Evolutionary conservation across 2,797 vertebrate genomes (phyloP).

Genomic region (Iguana delicatissima): DNA sequence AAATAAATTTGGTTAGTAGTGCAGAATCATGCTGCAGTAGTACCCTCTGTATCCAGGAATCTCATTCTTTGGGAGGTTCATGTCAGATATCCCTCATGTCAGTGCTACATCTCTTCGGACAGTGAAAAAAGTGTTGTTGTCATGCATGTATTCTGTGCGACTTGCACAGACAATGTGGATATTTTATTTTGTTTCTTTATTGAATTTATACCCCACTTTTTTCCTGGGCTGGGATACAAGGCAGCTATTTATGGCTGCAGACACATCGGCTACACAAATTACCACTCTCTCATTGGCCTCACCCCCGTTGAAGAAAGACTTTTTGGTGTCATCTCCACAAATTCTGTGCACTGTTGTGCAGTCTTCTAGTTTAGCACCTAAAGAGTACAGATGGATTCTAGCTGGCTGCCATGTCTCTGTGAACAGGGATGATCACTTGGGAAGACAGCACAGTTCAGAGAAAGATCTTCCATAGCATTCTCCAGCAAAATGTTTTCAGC

Average conservation of each 20-base stretch:
- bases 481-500: constrained; percentile 50
- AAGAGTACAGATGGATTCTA: not conserved
- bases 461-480: not conserved
- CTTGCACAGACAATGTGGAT: too few relatives aligned
- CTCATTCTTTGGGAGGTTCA: not conserved
- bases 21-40: not conserved
- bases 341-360: not conserved
- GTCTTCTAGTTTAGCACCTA: not conserved
- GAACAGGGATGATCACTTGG: not conserved
- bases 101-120: not conserved
- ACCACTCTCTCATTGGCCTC: not conserved
- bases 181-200: too few relatives aligned
- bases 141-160: too few relatives aligned
- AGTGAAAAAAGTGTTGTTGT: not conserved
- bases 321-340: not conserved
- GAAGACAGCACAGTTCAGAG: constrained; percentile 52
- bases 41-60: not conserved
- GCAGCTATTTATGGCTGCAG: too few relatives aligned
- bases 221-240: not conserved
- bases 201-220: not conserved
- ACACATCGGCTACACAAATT: not conserved
- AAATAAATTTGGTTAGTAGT: not conserved
- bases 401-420: not conserved
- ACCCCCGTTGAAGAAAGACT: not conserved
- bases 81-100: too few relatives aligned